phyloP scores from a whole-genome alignment of 2,797 vertebrate genomes.

The Arvicola amphibius region DNA sequence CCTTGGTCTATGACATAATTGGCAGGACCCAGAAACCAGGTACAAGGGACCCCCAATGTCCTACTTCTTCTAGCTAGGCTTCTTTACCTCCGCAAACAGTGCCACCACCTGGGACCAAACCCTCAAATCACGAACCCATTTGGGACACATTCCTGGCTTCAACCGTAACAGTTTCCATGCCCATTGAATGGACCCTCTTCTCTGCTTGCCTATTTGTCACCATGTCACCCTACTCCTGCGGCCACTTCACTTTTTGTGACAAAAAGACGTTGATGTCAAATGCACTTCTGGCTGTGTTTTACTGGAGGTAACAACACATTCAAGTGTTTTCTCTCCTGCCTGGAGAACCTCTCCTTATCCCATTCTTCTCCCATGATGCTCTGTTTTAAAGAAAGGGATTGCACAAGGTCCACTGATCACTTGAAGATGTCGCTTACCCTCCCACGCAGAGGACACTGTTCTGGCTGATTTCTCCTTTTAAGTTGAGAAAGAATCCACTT shows the following conservation, averaged over 20 bases:
- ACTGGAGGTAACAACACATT: neutral
- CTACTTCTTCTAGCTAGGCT: neutral
- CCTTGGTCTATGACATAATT: neutral
- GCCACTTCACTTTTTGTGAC: neutral
- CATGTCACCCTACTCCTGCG: fast-evolving
- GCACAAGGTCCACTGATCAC: neutral
- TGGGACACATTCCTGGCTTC: neutral
- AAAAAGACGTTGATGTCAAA: neutral
- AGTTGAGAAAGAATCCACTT: neutral
- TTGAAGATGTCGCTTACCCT: neutral
- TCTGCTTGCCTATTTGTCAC: neutral
- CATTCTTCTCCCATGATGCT: neutral
- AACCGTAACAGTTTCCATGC: neutral
- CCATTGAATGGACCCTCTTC: fast-evolving
- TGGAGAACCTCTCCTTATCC: neutral
- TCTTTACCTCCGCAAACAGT: neutral
- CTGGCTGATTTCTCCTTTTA: neutral
- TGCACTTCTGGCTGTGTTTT: neutral
- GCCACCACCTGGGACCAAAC: neutral
- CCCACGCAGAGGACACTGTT: neutral
- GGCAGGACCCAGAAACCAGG: neutral
- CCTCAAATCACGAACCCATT: neutral
- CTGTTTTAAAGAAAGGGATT: neutral
- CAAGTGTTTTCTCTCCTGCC: neutral
- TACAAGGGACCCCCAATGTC: neutral